Base-by-base conservation (phyloP, 2,888 invertebrate species). In the Pelosia muscerda region DNA sequence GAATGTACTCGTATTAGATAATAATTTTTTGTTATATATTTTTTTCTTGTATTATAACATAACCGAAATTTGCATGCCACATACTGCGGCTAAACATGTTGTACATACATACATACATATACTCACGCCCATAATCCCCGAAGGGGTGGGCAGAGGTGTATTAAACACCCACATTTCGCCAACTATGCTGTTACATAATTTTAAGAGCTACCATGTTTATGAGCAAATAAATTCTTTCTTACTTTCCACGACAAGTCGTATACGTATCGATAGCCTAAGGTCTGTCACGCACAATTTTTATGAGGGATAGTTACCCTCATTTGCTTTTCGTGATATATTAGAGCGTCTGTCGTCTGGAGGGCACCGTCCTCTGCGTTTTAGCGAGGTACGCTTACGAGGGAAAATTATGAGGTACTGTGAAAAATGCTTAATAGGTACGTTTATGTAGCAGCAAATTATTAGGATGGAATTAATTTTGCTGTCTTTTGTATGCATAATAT, bases 231-330 rank as follows among this genome's bases (percentile, higher is more conserved):
- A n/a, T n/a, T n/a, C n/a, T n/a, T n/a, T n/a, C n/a, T n/a, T n/a
- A n/a, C n/a, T n/a, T n/a, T n/a, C n/a, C 54, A 55, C 75, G 75
- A 80, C 65, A 53, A 67, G 68, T 81, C 75, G 77, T 59, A 71
- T 67, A 66, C 54, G 23, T 56, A 55, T 2, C 3, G 54, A 54
- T 10, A 13, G 38, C 72, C 70, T 73, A 59, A 65, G 68, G 28
- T 49, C 25, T 58, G 73, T 68, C 81, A 79, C 75, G 79, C 75
- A 72, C 69, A 53, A 65, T 68, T 79, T 78, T 79, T 79, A 81
- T 63, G 68, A 65, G 71, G 54, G 19, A 19, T 28, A 66, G n/a
- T 67, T 72, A 67, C 71, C 63, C 63, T 75, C 68, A 77, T 69
- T 73, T 69, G 31, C 49, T 67, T 68, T 69, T 71, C 68, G 71